Evolutionary conservation across 2,797 vertebrate species (phyloP), one percentile per base, ranked within the genome.

Genomic region (Meda fulgida): DNA sequence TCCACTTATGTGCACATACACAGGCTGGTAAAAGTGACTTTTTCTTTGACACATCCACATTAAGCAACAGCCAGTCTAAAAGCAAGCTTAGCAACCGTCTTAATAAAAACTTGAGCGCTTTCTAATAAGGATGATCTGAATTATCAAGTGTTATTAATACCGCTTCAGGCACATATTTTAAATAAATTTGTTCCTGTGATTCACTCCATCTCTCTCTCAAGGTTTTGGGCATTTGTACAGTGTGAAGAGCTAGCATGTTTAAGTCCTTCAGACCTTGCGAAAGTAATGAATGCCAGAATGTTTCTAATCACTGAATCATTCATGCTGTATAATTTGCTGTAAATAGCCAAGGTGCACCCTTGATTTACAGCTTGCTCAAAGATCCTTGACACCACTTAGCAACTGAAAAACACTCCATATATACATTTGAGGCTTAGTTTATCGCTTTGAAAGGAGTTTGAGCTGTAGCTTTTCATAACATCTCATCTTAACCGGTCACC

Each of bases 371-470:
- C 80, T 88, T 85, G 87, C 80, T 67, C 81, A 67, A 80, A 87
- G 80, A 82, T 87, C 75, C 84, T 87, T 85, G 86, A 87, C 86
- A 87, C 83, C 83, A 85, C 86, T 85, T 85, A 81, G 86, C 86
- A 26, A 63, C 75, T 78, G 66, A 81, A 81, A 87, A 87, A 87
- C 83, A 85, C 86, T 85, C 79, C 65, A 85, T 85, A 82, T 85
- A 78, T 78, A 85, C 66, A 81, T 80, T 16, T 34, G 63, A 76
- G 72, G 77, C 60, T 34, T 67, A 78, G 83, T 84, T 84, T 84
- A 78, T 55, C 14, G 14, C 51, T 84, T 78, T 71, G 63, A 84
- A 71, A 63, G 29, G 21, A 78, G 26, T 70, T 84, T 53, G 9
- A 84, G 67, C 29, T 55, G 38, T 70, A 84, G 71, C 75, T 84